Percentiles rank a stretch among this genome's conserved stretches.
Evolutionary conservation across 2,888 invertebrate species (phyloP).

Genomic region (Eristalis pertinax): DNA sequence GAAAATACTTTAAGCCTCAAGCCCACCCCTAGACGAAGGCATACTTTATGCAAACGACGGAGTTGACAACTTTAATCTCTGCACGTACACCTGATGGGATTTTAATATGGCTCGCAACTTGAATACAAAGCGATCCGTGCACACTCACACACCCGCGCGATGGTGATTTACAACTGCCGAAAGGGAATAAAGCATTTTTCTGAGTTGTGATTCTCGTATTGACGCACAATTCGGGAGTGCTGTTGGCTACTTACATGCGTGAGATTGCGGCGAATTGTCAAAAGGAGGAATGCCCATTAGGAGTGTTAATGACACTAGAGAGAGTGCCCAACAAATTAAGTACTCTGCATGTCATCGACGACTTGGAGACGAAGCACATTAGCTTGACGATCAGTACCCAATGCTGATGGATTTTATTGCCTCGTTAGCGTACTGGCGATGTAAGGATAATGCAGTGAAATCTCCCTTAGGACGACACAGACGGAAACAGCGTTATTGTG

Average conservation of each 20-base stretch:
- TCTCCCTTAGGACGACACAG: too few species aligned
- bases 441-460: too few species aligned
- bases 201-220: background rate
- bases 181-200: constrained; percentile 34
- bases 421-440: too few species aligned
- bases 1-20: constrained; percentile 21
- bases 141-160: background rate
- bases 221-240: background rate
- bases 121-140: constrained; percentile 38
- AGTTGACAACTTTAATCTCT: constrained; percentile 27
- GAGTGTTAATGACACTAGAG: background rate
- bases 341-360: background rate
- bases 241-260: background rate
- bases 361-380: background rate
- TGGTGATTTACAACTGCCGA: constrained; percentile 38
- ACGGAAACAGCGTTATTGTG: too few species aligned
- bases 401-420: too few species aligned
- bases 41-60: constrained; percentile 15
- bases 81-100: constrained; percentile 64
- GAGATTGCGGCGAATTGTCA: constrained; percentile 23
- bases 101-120: constrained; percentile 45
- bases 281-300: constrained; percentile 9
- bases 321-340: background rate
- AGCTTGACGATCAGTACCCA: background rate
- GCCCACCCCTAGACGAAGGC: constrained; percentile 16